A percentile compares a stretch with the other conserved stretches of the same genome.
These are phyloP conservation scores for Sebastes diaconus DNA, from an alignment of 2,797 vertebrate species.

Conservation along the genomic window DNA sequence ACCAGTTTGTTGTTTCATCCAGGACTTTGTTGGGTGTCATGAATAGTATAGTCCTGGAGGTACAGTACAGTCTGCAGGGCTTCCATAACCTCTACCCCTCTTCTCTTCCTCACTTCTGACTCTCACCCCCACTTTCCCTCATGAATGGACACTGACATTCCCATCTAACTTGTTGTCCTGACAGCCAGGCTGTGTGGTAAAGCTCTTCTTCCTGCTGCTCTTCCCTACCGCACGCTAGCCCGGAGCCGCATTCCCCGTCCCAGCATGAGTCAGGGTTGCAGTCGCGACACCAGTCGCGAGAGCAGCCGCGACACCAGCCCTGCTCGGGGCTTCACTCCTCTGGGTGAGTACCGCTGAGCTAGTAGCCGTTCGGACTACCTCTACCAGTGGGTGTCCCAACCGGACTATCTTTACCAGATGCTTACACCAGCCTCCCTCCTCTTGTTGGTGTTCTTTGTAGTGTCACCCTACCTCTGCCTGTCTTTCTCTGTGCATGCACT, in stretches of 20 bases:
- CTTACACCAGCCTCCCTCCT: background rate
- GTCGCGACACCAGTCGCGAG: slow-evolving; percentile 99
- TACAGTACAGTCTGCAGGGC: background rate
- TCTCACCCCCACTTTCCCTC: background rate
- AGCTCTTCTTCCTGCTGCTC: slow-evolving; percentile 95
- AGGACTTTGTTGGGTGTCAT: background rate
- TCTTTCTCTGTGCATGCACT: slow-evolving; percentile 68
- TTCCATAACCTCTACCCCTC: background rate
- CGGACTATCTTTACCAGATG: background rate
- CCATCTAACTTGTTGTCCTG: slow-evolving; percentile 74
- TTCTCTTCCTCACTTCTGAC: background rate
- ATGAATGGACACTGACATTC: slow-evolving; percentile 61
- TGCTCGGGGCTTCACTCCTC: slow-evolving; percentile 94
- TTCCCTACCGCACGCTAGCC: slow-evolving; percentile 94
- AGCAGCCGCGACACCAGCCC: slow-evolving; percentile 99
- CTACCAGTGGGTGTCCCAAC: background rate
- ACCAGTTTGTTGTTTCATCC: background rate
- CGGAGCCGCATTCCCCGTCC: slow-evolving; percentile 99
- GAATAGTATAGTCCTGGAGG: background rate
- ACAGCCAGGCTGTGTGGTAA: slow-evolving; percentile 84
- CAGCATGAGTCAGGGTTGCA: slow-evolving; percentile 99
- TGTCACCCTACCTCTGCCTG: slow-evolving; percentile 2
- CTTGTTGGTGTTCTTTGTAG: background rate
- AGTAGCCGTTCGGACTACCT: background rate
- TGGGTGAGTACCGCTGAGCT: slow-evolving; percentile 89